These are phyloP conservation scores for Eutolmus rufibarbis DNA, from an alignment of 2,888 invertebrate genomes.

Conservation along the genomic window DNA sequence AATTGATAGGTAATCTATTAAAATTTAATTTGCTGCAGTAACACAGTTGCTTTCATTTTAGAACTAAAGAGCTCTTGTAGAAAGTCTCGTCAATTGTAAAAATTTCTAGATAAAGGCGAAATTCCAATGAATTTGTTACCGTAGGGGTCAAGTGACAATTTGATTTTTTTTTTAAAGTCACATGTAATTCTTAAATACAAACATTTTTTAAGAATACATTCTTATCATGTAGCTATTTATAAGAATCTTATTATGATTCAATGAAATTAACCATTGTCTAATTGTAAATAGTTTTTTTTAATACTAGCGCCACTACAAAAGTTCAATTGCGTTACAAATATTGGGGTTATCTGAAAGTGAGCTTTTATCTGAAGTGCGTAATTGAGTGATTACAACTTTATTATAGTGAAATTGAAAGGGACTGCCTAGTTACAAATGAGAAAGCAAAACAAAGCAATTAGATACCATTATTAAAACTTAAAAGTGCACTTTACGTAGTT, in stretches of 20 bases:
- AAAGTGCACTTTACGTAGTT: no score
- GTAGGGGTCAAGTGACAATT: no score
- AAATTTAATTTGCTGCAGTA: not conserved
- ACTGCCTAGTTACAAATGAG: not conserved
- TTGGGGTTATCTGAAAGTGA: not conserved
- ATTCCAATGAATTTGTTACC: no score
- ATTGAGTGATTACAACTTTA: not conserved
- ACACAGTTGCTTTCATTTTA: not conserved
- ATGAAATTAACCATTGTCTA: not conserved
- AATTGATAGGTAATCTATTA: not conserved
- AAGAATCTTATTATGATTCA: not conserved
- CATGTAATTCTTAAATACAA: not conserved
- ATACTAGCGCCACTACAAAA: not conserved
- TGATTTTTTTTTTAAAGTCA: no score
- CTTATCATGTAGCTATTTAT: not conserved
- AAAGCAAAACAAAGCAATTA: not conserved
- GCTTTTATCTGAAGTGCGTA: not conserved
- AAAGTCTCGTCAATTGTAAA: not conserved
- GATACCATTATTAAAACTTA: no score
- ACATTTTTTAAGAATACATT: not conserved
- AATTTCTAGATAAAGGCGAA: not conserved
- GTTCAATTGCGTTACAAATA: not conserved
- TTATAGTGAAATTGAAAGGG: not conserved
- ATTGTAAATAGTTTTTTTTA: not conserved
- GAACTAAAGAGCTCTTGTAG: not conserved